These are phyloP conservation scores for Alcedo quadribrachys DNA, from an alignment of 2,797 vertebrate species.

Conservation along the genomic window DNA sequence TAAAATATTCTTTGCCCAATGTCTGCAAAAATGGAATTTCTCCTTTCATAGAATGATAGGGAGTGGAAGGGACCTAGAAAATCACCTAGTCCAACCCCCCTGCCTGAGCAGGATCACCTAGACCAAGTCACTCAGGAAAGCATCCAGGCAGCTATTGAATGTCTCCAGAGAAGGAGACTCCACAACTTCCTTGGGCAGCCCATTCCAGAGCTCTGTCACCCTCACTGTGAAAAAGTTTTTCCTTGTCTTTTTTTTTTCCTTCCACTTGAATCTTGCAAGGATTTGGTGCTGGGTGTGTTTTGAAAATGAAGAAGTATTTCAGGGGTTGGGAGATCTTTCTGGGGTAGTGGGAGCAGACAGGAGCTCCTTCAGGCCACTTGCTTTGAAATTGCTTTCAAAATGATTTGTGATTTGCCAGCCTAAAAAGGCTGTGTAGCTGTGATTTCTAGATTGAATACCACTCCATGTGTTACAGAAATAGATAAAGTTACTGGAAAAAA, in stretches of 20 bases:
- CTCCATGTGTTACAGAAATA: neutral
- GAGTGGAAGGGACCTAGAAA: too few species aligned
- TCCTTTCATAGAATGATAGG: neutral
- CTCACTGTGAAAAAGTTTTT: too few species aligned
- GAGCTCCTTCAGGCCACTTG: neutral
- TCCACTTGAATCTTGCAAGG: accelerated
- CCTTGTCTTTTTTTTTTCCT: neutral
- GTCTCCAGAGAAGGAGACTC: too few species aligned
- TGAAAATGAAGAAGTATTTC: neutral
- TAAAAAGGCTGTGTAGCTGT: neutral
- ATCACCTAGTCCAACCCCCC: too few species aligned
- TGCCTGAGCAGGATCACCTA: too few species aligned
- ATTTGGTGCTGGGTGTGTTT: neutral
- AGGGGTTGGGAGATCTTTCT: too few species aligned
- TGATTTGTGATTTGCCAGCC: accelerated
- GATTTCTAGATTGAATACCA: neutral
- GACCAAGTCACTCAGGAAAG: too few species aligned
- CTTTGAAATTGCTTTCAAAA: neutral
- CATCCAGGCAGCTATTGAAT: too few species aligned
- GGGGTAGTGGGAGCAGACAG: neutral
- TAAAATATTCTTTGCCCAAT: accelerated
- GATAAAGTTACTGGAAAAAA: neutral
- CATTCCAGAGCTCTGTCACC: too few species aligned
- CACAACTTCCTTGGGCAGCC: too few species aligned
- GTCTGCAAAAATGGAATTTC: neutral